These are phyloP conservation scores for Crocallis elinguaria DNA, from an alignment of 2,888 invertebrate species.

Conservation along the genomic window DNA sequence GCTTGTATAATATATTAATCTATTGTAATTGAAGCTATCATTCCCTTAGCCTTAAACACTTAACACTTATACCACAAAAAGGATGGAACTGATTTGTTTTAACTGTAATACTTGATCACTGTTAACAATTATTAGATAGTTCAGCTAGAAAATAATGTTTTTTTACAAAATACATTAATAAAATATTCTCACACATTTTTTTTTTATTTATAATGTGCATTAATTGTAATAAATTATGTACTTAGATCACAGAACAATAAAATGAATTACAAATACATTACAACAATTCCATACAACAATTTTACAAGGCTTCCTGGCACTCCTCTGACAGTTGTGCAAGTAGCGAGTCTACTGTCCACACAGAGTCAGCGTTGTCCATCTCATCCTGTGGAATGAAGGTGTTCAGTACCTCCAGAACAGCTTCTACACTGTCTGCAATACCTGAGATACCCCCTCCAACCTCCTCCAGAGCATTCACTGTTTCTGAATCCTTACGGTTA, in stretches of 20 bases:
- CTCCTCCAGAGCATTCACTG: slow-evolving; percentile 69
- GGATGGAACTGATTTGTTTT: not conserved
- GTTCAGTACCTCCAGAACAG: slow-evolving; percentile 66
- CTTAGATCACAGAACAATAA: no score
- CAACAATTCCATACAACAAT: no score
- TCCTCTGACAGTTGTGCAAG: slow-evolving; percentile 70
- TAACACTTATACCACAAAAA: slow-evolving; percentile 1
- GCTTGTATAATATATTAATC: slow-evolving; percentile 5
- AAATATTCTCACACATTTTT: not conserved
- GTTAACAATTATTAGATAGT: slow-evolving; percentile 13
- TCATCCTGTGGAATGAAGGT: slow-evolving; percentile 69
- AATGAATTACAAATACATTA: no score
- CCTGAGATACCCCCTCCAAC: slow-evolving; percentile 66
- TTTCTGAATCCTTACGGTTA: slow-evolving; percentile 67
- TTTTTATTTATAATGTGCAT: no score
- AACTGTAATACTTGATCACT: not conserved
- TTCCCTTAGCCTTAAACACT: slow-evolving; percentile 23
- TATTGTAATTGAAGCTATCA: slow-evolving; percentile 14
- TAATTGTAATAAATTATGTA: no score
- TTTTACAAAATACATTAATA: slow-evolving; percentile 37
- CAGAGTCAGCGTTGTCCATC: slow-evolving; percentile 66
- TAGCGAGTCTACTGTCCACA: slow-evolving; percentile 77
- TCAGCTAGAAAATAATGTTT: slow-evolving; percentile 26
- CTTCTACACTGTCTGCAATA: slow-evolving; percentile 68
- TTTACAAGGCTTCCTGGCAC: slow-evolving; percentile 41